These are phyloP conservation scores for Amblyornis subalaris DNA, from an alignment of 2,113 vertebrate genomes.

Conservation along the genomic window DNA sequence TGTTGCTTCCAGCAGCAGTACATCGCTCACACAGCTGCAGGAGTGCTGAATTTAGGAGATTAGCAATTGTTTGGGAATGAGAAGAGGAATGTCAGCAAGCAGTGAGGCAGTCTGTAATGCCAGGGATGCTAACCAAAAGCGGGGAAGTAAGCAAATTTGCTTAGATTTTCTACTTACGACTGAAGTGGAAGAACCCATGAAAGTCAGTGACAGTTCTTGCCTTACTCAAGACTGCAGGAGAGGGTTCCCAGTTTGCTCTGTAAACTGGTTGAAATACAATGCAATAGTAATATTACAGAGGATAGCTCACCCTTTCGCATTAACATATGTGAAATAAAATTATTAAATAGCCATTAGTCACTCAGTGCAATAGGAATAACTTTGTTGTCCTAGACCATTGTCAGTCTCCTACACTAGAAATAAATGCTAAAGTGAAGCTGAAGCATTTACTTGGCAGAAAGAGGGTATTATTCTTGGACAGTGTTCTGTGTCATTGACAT, in stretches of 20 bases:
- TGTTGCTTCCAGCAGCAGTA: background rate
- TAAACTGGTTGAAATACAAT: background rate
- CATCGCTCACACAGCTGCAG: background rate
- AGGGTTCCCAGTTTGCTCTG: background rate
- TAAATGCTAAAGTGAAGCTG: background rate
- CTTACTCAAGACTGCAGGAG: background rate
- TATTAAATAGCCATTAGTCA: background rate
- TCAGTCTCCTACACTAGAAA: background rate
- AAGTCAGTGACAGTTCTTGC: background rate
- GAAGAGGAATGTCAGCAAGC: background rate
- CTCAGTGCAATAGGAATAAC: background rate
- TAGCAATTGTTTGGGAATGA: background rate
- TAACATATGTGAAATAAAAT: background rate
- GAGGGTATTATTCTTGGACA: background rate
- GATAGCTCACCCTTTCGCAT: background rate
- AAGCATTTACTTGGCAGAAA: slow-evolving; percentile 4
- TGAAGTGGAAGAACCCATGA: background rate
- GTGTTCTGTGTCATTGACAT: background rate
- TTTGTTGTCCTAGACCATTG: background rate
- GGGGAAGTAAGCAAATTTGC: background rate
- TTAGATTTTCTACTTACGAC: background rate
- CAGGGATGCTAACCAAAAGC: background rate
- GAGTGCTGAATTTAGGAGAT: background rate
- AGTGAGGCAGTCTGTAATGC: background rate
- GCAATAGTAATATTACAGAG: background rate